Percentiles rank a stretch among this genome's conserved stretches.
Conservation (phyloP, 92 coral and sea anemone genomes). For the Nematostella vectensis region DNA sequence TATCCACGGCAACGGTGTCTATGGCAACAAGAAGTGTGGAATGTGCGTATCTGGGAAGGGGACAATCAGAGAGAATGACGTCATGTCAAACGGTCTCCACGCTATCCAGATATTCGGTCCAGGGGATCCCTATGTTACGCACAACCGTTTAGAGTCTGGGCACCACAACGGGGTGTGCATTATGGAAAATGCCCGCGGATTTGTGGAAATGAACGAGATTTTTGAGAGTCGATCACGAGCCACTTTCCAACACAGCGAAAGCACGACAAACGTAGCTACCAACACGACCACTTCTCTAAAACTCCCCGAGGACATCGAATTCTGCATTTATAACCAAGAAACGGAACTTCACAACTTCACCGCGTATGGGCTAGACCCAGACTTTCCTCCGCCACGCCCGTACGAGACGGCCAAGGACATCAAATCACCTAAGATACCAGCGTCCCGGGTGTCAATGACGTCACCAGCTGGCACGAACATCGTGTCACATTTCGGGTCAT, state of each 20-base stretch:
- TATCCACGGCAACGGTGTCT: constrained; percentile 90
- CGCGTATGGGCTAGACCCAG: constrained; percentile 39
- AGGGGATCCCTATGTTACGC: constrained; percentile 85
- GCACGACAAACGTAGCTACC: constrained; percentile 63
- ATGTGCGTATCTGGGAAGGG: constrained; percentile 80
- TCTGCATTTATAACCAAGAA: constrained; percentile 32
- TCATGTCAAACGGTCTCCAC: constrained; percentile 56
- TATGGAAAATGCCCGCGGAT: constrained; percentile 82
- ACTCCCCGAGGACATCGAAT: constrained; percentile 29
- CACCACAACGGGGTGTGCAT: constrained; percentile 61
- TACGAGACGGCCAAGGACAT: constrained; percentile 33
- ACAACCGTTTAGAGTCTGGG: constrained; percentile 77
- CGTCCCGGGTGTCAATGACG: constrained; percentile 28
- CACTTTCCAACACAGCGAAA: constrained; percentile 61
- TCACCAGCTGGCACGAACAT: constrained; percentile 35
- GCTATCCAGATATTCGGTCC: constrained; percentile 88
- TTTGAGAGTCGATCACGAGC: constrained; percentile 41
- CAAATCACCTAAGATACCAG: constrained; percentile 36
- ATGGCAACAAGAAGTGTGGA: constrained; percentile 81
- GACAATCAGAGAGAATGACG: constrained; percentile 80
- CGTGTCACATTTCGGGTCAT: constrained; percentile 44
- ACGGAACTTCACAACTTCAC: constrained; percentile 41
- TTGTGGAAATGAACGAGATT: constrained; percentile 65
- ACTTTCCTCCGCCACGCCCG: constrained; percentile 59
- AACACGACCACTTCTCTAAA: constrained; percentile 53